Conservation (phyloP, 2,797 vertebrate species). For the Streptopelia turtur region DNA sequence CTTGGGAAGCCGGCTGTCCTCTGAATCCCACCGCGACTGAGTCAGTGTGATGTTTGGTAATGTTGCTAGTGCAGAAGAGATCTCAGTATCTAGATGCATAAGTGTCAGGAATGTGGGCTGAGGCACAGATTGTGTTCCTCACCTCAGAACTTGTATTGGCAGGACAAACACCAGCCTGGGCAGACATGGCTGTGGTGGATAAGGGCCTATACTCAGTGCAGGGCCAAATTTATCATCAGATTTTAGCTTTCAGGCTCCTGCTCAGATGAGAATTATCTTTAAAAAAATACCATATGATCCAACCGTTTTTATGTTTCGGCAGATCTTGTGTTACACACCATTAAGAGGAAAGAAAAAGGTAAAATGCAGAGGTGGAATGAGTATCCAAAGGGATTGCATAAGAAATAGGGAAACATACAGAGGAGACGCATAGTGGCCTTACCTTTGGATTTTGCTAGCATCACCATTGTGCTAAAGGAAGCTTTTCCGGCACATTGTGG, state of each 20-base stretch:
- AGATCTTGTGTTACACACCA: not conserved
- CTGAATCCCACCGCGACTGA: not conserved
- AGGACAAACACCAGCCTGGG: slow-evolving; percentile 59
- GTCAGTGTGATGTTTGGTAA: not conserved
- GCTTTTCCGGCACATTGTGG: accelerated
- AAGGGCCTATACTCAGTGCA: not conserved
- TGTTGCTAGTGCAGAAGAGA: not conserved
- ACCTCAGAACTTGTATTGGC: slow-evolving; percentile 22
- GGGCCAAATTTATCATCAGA: not conserved
- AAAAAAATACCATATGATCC: not conserved
- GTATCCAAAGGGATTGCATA: not conserved
- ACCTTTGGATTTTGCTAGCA: not conserved
- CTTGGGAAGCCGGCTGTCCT: not conserved
- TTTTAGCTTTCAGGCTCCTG: not conserved
- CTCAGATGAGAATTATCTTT: not conserved
- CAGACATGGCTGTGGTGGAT: not conserved
- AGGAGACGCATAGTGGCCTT: not conserved
- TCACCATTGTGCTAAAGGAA: not conserved
- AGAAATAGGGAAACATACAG: not conserved
- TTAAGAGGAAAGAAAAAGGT: not conserved
- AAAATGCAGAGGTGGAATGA: not conserved
- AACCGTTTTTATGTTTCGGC: not conserved
- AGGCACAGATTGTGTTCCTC: slow-evolving; percentile 54
- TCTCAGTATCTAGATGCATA: not conserved
- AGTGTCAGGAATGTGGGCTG: slow-evolving; percentile 30